Conservation (phyloP, 2,113 vertebrate genomes). For the Trachemys scripta region DNA sequence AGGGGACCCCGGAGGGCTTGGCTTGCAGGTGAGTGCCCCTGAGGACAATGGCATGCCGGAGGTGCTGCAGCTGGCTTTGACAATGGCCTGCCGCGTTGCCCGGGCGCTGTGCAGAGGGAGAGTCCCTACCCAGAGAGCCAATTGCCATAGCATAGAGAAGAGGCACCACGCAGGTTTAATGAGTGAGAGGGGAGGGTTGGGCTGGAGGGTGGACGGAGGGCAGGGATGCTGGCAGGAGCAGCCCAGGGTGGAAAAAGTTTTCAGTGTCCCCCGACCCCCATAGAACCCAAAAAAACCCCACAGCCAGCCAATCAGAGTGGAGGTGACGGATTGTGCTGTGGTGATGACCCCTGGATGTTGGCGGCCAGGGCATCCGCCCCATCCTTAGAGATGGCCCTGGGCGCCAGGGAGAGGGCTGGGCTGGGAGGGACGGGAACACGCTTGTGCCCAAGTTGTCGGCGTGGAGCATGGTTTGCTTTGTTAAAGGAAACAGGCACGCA, state of each 20-base stretch:
- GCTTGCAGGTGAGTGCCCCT: slow-evolving; percentile 81
- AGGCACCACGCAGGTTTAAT: background rate
- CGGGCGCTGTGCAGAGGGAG: background rate
- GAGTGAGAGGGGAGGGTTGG: background rate
- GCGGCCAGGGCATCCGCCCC: too few relatives aligned
- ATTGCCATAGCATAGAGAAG: background rate
- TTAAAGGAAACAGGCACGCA: background rate
- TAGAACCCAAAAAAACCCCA: too few relatives aligned
- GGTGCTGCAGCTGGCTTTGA: background rate
- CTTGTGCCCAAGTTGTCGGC: background rate
- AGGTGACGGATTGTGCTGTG: background rate
- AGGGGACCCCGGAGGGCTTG: slow-evolving; percentile 82
- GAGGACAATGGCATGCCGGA: rapidly evolving
- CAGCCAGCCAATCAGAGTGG: background rate
- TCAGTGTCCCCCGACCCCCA: background rate
- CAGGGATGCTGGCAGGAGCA: background rate
- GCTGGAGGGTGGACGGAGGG: background rate
- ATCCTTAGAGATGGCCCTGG: too few relatives aligned
- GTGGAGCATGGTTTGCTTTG: background rate
- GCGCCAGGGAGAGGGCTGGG: background rate
- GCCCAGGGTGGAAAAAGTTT: background rate
- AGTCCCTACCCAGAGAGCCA: background rate
- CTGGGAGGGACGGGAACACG: background rate
- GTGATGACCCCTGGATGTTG: background rate
- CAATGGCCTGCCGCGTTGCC: too few relatives aligned